A percentile compares a stretch with the other conserved stretches of the same genome.
phyloP scores from a whole-genome alignment of 1,140 invertebrate species.

The Drosophila carrolli region DNA sequence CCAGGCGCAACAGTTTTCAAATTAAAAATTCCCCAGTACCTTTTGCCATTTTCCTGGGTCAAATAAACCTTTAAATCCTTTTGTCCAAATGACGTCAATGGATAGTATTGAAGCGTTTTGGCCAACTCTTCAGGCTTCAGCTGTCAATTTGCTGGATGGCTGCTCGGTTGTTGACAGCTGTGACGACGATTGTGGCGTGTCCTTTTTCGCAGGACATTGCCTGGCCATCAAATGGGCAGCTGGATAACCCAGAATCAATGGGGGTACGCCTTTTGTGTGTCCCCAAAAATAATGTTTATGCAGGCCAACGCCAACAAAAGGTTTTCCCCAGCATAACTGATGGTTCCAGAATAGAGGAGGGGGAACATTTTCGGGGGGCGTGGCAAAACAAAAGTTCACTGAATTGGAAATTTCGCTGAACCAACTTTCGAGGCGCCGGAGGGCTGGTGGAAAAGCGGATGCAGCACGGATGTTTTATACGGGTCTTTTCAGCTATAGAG shows the following conservation, averaged over 20 bases:
- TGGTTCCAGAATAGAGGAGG: not conserved
- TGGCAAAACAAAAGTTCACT: slow-evolving; percentile 74
- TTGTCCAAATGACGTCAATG: slow-evolving; percentile 51
- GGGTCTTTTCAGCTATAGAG: slow-evolving; percentile 31
- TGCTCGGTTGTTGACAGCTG: slow-evolving; percentile 51
- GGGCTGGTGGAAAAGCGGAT: slow-evolving; percentile 5
- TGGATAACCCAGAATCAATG: slow-evolving; percentile 29
- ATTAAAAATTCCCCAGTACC: slow-evolving; percentile 24
- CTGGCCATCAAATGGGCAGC: slow-evolving; percentile 33
- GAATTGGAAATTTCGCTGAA: slow-evolving; percentile 80
- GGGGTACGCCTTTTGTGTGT: slow-evolving; percentile 44
- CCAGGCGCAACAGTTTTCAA: slow-evolving; percentile 63
- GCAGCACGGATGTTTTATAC: slow-evolving; percentile 25
- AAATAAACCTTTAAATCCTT: slow-evolving; percentile 12
- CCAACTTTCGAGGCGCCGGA: slow-evolving; percentile 31
- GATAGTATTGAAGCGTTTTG: slow-evolving; percentile 4
- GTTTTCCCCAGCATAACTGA: slow-evolving; percentile 15
- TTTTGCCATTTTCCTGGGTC: not conserved
- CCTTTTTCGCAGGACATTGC: slow-evolving; percentile 41
- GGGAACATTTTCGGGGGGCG: slow-evolving; percentile 8
- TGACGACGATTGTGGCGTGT: slow-evolving; percentile 47
- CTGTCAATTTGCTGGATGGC: slow-evolving; percentile 37
- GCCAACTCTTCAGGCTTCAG: slow-evolving; percentile 27
- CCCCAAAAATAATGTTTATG: slow-evolving; percentile 61
- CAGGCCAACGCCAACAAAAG: slow-evolving; percentile 36